A percentile compares a stretch with the other conserved stretches of the same genome.
Evolutionary conservation across 2,113 vertebrate species (phyloP).

Genomic region (Lontra canadensis): DNA sequence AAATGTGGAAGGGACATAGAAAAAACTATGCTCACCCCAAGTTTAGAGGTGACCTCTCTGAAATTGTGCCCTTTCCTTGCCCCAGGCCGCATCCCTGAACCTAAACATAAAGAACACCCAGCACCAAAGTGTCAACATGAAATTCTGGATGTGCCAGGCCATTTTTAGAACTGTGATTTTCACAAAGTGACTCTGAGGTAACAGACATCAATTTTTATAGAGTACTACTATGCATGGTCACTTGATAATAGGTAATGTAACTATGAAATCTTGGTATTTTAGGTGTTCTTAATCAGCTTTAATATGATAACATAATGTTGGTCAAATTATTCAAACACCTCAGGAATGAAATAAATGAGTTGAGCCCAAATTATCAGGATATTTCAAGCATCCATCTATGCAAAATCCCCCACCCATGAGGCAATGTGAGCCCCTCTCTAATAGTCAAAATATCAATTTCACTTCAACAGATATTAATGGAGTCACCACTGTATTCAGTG

Average conservation of each 20-base stretch:
- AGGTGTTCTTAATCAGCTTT: neutral
- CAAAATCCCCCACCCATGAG: neutral
- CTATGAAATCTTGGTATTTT: neutral
- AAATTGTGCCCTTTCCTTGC: neutral
- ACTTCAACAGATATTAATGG: neutral
- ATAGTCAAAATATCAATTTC: neutral
- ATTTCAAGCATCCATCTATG: neutral
- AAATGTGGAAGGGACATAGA: neutral
- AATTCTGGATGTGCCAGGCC: neutral
- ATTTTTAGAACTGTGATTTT: neutral
- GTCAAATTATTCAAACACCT: neutral
- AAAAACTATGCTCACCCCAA: neutral
- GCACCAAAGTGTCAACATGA: neutral
- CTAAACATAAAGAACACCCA: neutral
- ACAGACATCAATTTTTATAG: neutral
- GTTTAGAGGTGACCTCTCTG: neutral
- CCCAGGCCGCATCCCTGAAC: neutral
- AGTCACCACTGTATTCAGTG: neutral
- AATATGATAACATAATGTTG: neutral
- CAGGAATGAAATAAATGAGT: neutral
- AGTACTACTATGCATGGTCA: neutral
- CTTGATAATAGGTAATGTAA: neutral
- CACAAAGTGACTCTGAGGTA: neutral
- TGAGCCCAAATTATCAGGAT: neutral
- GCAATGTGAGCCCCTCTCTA: neutral